phyloP scores from a whole-genome alignment of 2,797 vertebrate species.

The Anniella stebbinsi region DNA sequence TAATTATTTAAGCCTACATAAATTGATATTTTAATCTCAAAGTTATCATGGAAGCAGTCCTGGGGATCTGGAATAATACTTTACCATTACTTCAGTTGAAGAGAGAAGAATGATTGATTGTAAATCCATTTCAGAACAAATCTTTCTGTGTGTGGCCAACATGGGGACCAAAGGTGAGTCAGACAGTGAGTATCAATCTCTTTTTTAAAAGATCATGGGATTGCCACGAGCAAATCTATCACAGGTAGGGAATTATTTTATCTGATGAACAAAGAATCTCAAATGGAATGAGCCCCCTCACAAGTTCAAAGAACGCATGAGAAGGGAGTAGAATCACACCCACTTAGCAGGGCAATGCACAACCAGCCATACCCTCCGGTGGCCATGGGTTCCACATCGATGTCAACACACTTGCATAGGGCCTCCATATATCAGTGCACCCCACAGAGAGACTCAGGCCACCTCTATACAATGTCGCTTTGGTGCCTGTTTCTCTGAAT shows the following conservation, averaged over 20 bases:
- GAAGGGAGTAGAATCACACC: neutral
- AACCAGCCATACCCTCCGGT: neutral
- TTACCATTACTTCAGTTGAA: neutral
- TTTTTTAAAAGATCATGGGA: neutral
- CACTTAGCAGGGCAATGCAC: neutral
- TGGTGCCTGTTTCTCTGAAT: no score
- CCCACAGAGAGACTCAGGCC: neutral
- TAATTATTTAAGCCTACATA: neutral
- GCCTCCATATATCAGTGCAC: neutral
- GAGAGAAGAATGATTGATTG: neutral
- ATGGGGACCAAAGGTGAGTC: neutral
- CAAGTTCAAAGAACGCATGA: neutral
- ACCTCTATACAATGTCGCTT: neutral
- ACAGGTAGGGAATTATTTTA: neutral
- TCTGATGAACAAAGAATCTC: neutral
- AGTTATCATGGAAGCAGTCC: neutral
- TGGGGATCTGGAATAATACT: neutral
- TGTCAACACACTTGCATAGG: neutral
- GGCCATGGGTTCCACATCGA: neutral
- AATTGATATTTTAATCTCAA: neutral
- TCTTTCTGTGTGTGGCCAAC: neutral
- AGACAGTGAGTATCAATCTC: neutral
- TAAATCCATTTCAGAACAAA: neutral
- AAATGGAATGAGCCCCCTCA: neutral
- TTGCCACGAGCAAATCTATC: neutral